Evolutionary conservation across 2,797 vertebrate genomes (phyloP).

Genomic region (Lutjanus campechanus): DNA sequence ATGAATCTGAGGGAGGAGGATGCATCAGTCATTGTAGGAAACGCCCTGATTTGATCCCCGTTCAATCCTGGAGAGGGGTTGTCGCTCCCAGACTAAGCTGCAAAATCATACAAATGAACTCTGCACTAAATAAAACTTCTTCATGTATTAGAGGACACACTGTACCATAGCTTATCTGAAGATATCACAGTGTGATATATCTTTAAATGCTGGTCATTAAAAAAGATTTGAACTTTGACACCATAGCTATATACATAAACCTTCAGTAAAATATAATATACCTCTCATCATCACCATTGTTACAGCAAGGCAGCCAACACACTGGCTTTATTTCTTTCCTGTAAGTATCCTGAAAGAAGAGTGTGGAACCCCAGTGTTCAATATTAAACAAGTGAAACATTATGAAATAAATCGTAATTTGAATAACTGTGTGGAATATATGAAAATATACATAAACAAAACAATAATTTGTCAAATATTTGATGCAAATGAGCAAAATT

Average conservation of each 20-base stretch:
- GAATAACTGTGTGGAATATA: too few species aligned
- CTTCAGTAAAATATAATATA: neutral
- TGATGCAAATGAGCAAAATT: too few species aligned
- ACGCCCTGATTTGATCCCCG: conserved; percentile 18
- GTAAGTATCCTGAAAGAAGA: too few species aligned
- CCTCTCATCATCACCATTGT: neutral
- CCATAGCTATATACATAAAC: neutral
- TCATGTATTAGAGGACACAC: neutral
- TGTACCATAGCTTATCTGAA: neutral
- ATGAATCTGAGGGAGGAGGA: conserved; percentile 36
- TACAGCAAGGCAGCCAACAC: neutral
- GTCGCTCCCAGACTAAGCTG: conserved; percentile 2
- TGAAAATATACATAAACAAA: too few species aligned
- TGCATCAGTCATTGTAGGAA: neutral
- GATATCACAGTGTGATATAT: neutral
- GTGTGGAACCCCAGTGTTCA: neutral
- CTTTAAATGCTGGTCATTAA: neutral
- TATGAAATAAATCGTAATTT: too few species aligned
- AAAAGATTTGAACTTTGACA: neutral
- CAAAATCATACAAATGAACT: neutral
- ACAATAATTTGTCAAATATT: too few species aligned
- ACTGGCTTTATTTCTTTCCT: too few species aligned
- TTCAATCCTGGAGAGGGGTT: conserved; percentile 14
- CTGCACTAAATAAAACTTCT: neutral
- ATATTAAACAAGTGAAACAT: neutral